Conservation (phyloP, 2,797 vertebrate species). For the Gymnoscopelus braueri region DNA sequence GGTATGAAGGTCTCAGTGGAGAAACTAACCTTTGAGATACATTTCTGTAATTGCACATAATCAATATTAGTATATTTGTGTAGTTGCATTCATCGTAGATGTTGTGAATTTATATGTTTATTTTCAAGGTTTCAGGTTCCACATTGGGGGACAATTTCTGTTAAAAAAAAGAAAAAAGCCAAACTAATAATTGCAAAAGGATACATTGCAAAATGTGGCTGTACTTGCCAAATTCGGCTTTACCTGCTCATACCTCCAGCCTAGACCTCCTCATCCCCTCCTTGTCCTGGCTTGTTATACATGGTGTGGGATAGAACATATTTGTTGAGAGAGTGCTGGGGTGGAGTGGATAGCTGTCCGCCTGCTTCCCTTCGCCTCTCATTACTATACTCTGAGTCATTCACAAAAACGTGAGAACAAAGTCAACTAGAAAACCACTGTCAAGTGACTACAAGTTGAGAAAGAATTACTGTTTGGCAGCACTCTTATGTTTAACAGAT, state of each 20-base stretch:
- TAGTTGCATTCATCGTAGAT: too few relatives aligned
- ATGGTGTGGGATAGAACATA: slow-evolving; percentile 39
- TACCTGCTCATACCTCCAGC: slow-evolving; percentile 7
- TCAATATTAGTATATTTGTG: too few relatives aligned
- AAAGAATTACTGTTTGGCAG: slow-evolving; percentile 29
- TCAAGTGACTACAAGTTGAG: slow-evolving; percentile 63
- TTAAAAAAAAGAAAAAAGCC: neutral
- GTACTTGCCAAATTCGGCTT: slow-evolving; percentile 10
- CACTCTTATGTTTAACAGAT: slow-evolving; percentile 17
- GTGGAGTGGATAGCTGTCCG: slow-evolving; percentile 40
- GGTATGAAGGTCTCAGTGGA: too few relatives aligned
- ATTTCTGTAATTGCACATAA: too few relatives aligned
- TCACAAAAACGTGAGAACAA: slow-evolving; percentile 68
- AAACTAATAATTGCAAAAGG: slow-evolving; percentile 8
- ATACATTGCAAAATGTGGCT: slow-evolving; percentile 29
- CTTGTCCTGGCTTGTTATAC: slow-evolving; percentile 58
- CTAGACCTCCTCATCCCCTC: slow-evolving; percentile 2
- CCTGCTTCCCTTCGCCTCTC: slow-evolving; percentile 19
- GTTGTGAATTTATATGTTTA: too few relatives aligned
- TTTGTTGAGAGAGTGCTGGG: slow-evolving; percentile 36
- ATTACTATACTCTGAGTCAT: slow-evolving; percentile 60
- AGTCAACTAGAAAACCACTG: slow-evolving; percentile 42
- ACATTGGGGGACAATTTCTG: too few relatives aligned
- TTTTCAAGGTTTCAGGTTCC: too few relatives aligned
- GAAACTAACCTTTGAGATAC: too few relatives aligned